Conservation (phyloP, 2,797 vertebrate species). For the Triplophysa yarkandensis region DNA sequence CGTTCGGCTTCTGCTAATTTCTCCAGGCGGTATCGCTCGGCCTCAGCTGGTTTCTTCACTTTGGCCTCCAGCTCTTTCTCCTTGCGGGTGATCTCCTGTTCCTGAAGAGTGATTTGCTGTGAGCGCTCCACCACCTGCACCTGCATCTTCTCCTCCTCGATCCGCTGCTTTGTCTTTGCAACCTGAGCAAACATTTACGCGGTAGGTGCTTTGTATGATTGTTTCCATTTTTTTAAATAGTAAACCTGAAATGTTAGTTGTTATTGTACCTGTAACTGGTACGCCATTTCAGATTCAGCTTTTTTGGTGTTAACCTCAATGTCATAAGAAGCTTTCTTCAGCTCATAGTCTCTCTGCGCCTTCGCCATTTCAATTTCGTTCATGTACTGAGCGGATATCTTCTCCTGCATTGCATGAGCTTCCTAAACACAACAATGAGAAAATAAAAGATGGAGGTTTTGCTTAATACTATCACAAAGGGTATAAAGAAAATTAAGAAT, state of each 20-base stretch:
- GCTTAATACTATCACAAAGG: not conserved
- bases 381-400: constrained; percentile 86
- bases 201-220: not conserved
- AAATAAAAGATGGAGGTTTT: not conserved
- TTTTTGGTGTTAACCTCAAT: constrained; percentile 88
- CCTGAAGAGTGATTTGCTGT: constrained; percentile 88
- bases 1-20: constrained; percentile 85
- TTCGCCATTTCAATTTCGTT: constrained; percentile 93
- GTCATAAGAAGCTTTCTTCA: constrained; percentile 89
- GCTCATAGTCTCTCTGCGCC: constrained; percentile 87
- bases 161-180: constrained; percentile 89
- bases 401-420: constrained; percentile 86
- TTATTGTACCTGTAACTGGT: constrained; percentile 85
- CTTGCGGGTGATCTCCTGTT: constrained; percentile 85
- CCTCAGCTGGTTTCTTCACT: constrained; percentile 86
- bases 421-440: constrained; percentile 71
- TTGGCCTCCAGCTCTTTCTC: constrained; percentile 90
- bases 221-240: not conserved
- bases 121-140: constrained; percentile 87
- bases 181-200: constrained; percentile 70
- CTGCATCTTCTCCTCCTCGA: constrained; percentile 90
- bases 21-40: constrained; percentile 84
- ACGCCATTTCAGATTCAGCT: constrained; percentile 89
- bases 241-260: not conserved
- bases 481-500: not conserved